Evolutionary conservation across 1,140 invertebrate genomes (phyloP), one percentile per base, ranked within the genome.

Genomic region (Drosophila arizonae): DNA sequence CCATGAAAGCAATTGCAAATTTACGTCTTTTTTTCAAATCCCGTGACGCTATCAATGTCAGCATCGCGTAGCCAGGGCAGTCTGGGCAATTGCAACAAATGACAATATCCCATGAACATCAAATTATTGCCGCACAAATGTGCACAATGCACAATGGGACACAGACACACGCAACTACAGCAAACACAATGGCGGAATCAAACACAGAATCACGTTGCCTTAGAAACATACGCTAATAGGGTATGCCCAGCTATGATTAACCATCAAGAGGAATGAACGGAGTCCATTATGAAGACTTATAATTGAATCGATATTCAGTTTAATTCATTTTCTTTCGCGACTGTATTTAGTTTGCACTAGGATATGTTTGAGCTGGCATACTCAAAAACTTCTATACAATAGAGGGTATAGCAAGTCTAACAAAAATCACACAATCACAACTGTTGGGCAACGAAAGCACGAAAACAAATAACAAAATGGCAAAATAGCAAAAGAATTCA

Each of bases 101-200:
- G 69, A 66, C 78, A 76, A 71, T 79, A 72, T 72, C 62, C 76
- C 58, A 69, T 65, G 68, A 73, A 73, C 78, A 77, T 73, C 64
- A 81, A 77, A 81, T 81, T 81, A 77, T 81, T 81, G 71, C 63
- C 58, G 61, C 58, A 77, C 75, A 78, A 75, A 78, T 75, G 62
- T 67, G 61, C 50, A 75, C 61, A 81, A 64, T 67, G 65, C 70
- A 56, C 26, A 63, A 17, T 5, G n/a, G 36, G 6, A 17, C 9
- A 63, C 33, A 63, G 21, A 52, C 3, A 36, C 36, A 54, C 15
- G 21, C 48, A 28, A 8, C n/a, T 26, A 13, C 48, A 28, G 26
- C 30, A 43, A 51, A 15, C 24, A 39, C 36, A 41, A 17, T 46
- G 24, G 4, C 41, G 45, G 2, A 45, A 28, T 54, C 26, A 65